phyloP scores from a whole-genome alignment of 2,888 invertebrate genomes.

The Balanococcus diminutus region DNA sequence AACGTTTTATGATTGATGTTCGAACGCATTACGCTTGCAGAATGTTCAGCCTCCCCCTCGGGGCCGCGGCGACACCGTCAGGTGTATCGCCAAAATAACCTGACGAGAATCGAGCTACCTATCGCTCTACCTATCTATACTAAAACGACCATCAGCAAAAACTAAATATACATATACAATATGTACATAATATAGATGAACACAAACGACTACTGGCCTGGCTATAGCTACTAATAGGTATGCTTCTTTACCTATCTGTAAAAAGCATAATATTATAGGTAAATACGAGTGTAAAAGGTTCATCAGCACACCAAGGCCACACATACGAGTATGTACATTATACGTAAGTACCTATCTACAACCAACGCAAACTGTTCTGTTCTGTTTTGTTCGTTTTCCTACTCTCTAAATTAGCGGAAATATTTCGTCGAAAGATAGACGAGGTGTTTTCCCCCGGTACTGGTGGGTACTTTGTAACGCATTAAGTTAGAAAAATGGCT shows the following conservation, averaged over 20 bases:
- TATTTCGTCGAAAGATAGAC: background rate
- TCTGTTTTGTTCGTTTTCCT: no score
- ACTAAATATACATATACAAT: no score
- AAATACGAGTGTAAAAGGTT: background rate
- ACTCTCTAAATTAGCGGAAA: background rate
- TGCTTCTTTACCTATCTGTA: no score
- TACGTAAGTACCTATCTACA: no score
- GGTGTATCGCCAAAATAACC: background rate
- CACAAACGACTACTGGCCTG: no score
- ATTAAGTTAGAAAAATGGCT: background rate
- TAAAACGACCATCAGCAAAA: background rate
- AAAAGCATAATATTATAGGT: background rate
- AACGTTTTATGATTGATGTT: constrained; percentile 46
- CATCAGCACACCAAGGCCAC: background rate
- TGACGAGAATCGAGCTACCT: no score
- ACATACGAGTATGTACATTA: background rate
- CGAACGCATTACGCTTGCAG: constrained; percentile 32
- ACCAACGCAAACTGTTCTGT: background rate
- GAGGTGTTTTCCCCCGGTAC: background rate
- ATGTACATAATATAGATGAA: no score
- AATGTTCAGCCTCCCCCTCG: no score
- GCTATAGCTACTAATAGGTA: no score
- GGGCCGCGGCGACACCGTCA: background rate
- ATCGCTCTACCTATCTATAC: background rate
- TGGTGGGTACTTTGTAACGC: background rate